Percentiles rank a stretch among this genome's conserved stretches.
These are phyloP conservation scores for Cyprinella venusta DNA, from an alignment of 2,797 vertebrate species.

Conservation along the genomic window DNA sequence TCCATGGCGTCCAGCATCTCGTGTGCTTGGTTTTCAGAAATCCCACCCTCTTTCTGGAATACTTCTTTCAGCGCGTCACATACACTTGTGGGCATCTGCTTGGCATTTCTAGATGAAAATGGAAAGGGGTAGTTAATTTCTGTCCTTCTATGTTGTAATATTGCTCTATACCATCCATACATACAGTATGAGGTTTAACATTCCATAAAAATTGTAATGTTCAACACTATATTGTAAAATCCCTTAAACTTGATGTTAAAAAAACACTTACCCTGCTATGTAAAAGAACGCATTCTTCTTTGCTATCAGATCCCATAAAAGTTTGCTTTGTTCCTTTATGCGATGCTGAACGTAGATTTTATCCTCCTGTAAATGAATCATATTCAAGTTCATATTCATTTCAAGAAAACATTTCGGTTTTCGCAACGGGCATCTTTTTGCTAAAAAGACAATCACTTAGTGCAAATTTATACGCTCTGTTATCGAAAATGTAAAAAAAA, in stretches of 20 bases:
- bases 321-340: constrained; percentile 76
- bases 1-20: constrained; percentile 83
- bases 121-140: neutral
- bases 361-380: constrained; percentile 76
- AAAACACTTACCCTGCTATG: constrained; percentile 88
- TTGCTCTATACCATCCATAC: neutral
- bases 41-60: constrained; percentile 80
- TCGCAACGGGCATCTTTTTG: no score
- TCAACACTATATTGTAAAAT: neutral
- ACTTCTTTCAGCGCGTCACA: constrained; percentile 77
- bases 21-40: constrained; percentile 75
- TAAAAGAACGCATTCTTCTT: constrained; percentile 78
- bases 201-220: neutral
- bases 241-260: neutral
- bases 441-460: no score
- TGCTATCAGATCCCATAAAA: constrained; percentile 88
- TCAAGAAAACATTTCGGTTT: no score
- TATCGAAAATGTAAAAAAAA: no score
- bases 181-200: neutral
- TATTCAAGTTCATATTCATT: no score
- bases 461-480: no score
- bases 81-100: constrained; percentile 87
- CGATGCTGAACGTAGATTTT: constrained; percentile 94
- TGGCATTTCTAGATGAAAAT: constrained; percentile 81
- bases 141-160: neutral